Evolutionary conservation across 2,113 vertebrate genomes (phyloP).

Genomic region (Lophotis ruficrista): DNA sequence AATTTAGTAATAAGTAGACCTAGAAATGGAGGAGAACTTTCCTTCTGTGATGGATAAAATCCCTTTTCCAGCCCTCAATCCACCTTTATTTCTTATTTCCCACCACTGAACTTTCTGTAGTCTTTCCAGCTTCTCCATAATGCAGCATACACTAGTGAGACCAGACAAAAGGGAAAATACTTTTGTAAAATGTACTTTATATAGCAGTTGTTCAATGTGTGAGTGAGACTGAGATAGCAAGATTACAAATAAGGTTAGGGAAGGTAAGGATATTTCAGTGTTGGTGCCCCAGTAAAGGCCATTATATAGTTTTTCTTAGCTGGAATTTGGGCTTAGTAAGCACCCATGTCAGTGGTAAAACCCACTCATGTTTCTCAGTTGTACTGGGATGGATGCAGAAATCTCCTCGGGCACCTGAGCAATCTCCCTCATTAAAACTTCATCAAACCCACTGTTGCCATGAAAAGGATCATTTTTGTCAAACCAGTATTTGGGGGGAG

Average conservation of each 20-base stretch:
- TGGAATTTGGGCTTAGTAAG: background rate
- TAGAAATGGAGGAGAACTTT: background rate
- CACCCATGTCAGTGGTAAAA: background rate
- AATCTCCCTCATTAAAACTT: background rate
- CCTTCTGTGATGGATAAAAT: background rate
- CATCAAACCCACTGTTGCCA: background rate
- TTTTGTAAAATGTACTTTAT: background rate
- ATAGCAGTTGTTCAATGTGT: background rate
- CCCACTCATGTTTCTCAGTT: fast-evolving
- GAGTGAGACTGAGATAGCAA: background rate
- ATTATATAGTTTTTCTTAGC: background rate
- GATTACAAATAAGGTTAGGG: background rate
- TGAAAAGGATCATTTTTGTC: background rate
- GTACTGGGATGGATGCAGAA: background rate
- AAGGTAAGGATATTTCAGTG: background rate
- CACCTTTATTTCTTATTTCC: background rate
- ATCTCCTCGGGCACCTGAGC: background rate
- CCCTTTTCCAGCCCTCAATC: background rate
- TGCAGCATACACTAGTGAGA: background rate
- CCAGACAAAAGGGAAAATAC: background rate
- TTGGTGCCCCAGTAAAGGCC: background rate
- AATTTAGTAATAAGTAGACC: background rate
- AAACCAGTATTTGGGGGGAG: background rate
- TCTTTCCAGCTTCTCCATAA: background rate
- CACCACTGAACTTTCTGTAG: background rate